A percentile compares a stretch with the other conserved stretches of the same genome.
phyloP scores from a whole-genome alignment of 2,888 invertebrate genomes.

The Gastracanthus pulcherrimus region DNA sequence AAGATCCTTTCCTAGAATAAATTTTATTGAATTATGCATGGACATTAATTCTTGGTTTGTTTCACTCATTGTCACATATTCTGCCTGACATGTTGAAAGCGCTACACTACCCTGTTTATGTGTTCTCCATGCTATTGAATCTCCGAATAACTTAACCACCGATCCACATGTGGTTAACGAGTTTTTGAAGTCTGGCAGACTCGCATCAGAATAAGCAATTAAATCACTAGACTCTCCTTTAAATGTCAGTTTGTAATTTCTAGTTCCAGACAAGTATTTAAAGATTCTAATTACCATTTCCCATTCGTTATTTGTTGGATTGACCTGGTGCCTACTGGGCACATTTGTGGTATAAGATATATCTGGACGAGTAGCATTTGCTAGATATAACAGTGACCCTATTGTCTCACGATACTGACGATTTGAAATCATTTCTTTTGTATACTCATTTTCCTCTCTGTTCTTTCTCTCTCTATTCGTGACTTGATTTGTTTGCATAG shows the following conservation, averaged over 20 bases:
- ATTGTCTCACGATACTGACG: no score
- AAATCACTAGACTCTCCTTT: no score
- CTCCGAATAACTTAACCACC: background rate
- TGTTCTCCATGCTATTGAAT: background rate
- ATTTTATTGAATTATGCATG: background rate
- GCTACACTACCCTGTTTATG: background rate
- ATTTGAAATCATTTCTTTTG: no score
- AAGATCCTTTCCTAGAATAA: background rate
- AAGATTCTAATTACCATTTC: background rate
- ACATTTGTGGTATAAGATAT: no score
- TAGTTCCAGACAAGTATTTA: background rate
- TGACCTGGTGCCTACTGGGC: no score
- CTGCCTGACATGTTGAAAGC: background rate
- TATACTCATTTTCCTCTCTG: no score
- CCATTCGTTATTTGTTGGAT: background rate
- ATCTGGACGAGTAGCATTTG: no score
- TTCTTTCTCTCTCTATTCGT: no score
- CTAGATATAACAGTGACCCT: no score
- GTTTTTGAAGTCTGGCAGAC: background rate
- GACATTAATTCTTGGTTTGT: background rate
- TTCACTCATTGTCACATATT: background rate
- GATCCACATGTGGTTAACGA: background rate
- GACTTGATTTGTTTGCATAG: no score
- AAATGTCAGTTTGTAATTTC: background rate
- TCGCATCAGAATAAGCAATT: background rate